These are phyloP conservation scores for Harpagifer antarcticus DNA, from an alignment of 2,797 vertebrate species.

Conservation along the genomic window DNA sequence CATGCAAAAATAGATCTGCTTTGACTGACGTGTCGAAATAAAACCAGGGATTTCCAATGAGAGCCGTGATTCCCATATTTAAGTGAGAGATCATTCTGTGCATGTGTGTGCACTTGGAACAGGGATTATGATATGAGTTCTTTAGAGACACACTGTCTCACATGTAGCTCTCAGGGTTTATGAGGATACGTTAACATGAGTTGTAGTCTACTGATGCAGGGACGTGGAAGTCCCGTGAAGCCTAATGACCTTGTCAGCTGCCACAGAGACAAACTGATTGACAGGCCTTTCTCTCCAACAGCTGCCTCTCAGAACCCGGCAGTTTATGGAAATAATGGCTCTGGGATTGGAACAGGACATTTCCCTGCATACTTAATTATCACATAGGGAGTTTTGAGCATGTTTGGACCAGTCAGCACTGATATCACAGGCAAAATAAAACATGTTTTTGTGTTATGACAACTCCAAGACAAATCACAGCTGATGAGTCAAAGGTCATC, in stretches of 20 bases:
- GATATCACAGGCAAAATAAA: constrained; percentile 6
- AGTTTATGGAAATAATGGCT: constrained; percentile 46
- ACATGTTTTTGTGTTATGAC: constrained; percentile 33
- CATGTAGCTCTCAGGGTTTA: constrained; percentile 12
- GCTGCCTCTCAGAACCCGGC: constrained; percentile 48
- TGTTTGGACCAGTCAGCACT: constrained; percentile 3
- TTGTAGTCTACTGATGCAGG: constrained; percentile 47
- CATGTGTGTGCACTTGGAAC: not conserved
- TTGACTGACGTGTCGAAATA: constrained; percentile 55
- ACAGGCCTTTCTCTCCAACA: constrained; percentile 59
- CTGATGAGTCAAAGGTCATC: constrained; percentile 38
- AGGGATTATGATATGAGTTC: not conserved
- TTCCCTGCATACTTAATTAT: constrained; percentile 31
- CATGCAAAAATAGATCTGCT: constrained; percentile 66
- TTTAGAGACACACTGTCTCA: constrained; percentile 3
- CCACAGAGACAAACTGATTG: constrained; percentile 55
- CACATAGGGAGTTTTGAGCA: not conserved
- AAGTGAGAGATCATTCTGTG: not conserved
- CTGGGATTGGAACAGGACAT: constrained; percentile 31
- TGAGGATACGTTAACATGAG: constrained; percentile 36
- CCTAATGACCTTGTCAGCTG: constrained; percentile 69
- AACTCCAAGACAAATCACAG: constrained; percentile 40
- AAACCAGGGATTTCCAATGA: constrained; percentile 48
- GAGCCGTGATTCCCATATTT: constrained; percentile 34
- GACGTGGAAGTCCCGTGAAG: constrained; percentile 38